A percentile compares a stretch with the other conserved stretches of the same genome.
Conservation (phyloP, 2,113 vertebrate species). For the Stigmatopora nigra region DNA sequence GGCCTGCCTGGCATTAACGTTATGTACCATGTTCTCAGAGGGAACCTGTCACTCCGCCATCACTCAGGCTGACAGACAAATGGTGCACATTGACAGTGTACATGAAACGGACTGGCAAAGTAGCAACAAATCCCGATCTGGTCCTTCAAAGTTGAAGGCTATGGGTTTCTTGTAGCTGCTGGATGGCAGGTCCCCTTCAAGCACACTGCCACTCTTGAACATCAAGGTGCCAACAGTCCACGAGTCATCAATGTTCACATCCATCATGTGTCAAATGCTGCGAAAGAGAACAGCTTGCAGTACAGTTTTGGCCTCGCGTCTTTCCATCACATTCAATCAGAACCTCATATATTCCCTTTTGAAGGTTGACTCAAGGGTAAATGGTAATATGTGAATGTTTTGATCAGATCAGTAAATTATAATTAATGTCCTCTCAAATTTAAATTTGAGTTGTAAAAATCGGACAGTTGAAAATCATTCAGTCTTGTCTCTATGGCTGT, state of each 20-base stretch:
- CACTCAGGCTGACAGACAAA: constrained; percentile 60
- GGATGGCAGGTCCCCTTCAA: constrained; percentile 56
- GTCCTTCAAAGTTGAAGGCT: constrained; percentile 53
- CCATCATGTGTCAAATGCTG: constrained; percentile 48
- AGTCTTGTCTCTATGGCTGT: neutral
- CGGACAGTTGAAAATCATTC: neutral
- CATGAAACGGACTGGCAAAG: constrained; percentile 67
- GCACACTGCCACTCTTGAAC: constrained; percentile 51
- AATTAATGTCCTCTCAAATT: neutral
- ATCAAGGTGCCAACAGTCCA: constrained; percentile 48
- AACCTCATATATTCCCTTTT: constrained; percentile 20
- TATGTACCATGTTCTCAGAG: constrained; percentile 67
- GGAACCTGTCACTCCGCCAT: constrained; percentile 63
- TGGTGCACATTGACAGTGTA: constrained; percentile 44
- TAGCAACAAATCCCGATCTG: constrained; percentile 52
- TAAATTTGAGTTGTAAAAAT: neutral
- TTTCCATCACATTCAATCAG: constrained; percentile 39
- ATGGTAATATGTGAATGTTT: neutral
- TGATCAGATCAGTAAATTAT: constrained; percentile 1
- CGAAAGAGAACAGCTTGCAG: constrained; percentile 52
- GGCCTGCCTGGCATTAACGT: constrained; percentile 67
- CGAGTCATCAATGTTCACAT: constrained; percentile 51
- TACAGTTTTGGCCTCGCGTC: constrained; percentile 36
- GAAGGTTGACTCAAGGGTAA: neutral
- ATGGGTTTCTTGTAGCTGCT: constrained; percentile 49